Evolutionary conservation across 1,140 invertebrate genomes (phyloP), one percentile per base, ranked within the genome.

Genomic region (Euwallacea fornicatus): DNA sequence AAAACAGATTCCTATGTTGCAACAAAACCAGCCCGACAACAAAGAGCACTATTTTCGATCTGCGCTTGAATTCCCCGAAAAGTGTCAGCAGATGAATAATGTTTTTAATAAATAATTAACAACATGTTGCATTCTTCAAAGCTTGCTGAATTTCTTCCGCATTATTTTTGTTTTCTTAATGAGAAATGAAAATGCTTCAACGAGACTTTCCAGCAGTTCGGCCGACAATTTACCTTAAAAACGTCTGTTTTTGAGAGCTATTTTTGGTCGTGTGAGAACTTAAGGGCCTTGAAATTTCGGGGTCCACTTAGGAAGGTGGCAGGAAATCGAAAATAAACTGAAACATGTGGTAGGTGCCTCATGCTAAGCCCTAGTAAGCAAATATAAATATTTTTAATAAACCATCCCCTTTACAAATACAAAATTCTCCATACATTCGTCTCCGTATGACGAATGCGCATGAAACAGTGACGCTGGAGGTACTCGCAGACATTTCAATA

Each of bases 331-430:
- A 59, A 67, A 67, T 67, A 67, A 67, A 67, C 66, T 41, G 13
- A 16, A 67, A 67, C 64, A 67, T 56, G 42, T 67, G 66, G 59
- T 7, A 41, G 42, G 11, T 59, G 33, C 54, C 66, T 42, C 66
- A 67, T 59, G 56, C 55, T 7, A 44, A 56, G 66, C 46, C 54
- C 21, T 33, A 4, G 21, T 33, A 33, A 33, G 21, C 21, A 33
- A 67, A 67, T 67, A 15, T 67, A 67, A 67, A 67, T 67, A 59
- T 67, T 67, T 67, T 67, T 59, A 59, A 67, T 59, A 67, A 44
- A 42, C 54, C 44, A 59, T 59, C 15, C 41, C 42, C 66, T 59
- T 59, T 44, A 59, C 59, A 41, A 33, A 33, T 33, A 33, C 4
- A 33, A 33, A 33, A 33, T 33, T 33, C 4, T 33, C 21, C 4